Evolutionary conservation across 2,888 invertebrate species (phyloP), one percentile per base, ranked within the genome.

Genomic region (Xylocampa areola): DNA sequence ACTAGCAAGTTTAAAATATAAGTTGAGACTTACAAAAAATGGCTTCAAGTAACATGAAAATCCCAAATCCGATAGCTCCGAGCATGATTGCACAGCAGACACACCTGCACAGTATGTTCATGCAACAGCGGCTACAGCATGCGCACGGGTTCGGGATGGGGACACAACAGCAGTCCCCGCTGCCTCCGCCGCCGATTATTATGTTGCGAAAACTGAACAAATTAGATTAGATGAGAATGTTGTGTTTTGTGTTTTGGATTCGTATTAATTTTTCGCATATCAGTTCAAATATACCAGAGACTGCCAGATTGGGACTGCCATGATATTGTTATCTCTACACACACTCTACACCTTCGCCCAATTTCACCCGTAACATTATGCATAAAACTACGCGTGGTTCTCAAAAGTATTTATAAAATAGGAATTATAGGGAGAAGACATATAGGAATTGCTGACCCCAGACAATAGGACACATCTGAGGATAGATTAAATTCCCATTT

Each of bases 121-220:
- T 45, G 32, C 81, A 84, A 61, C 86, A 87, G 25, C 75, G 77
- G 44, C 67, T 81, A 53, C 84, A 86, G 58, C 83, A 84, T 1
- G 72, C 67, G 41, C 77, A 87, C 0, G 85, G 86, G 53, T 85
- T 86, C 0, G 86, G 87, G 35, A 86, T 64, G 0, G 82, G 80
- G 16, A 77, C 73, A 41, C 82, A 82, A 54, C 82, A 80, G 29
- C 77, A 70, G 8, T 73, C 68, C 10, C 76, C 69, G 11, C 82
- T 71, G 19, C 84, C 67, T 1, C 73, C 74, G 33, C 84, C 77
- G 8, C 87, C 82, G 43, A 87, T 84, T 53, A 85, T 55, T 62
- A 82, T 73, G 76, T 87, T 87, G 25, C 85, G 84, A 55, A 86
- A 85, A 78, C 87, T 87, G 37, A 3, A 13, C 6, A 39, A 23